Evolutionary conservation across 2,797 vertebrate genomes (phyloP).

Genomic region (Sciaenops ocellatus): DNA sequence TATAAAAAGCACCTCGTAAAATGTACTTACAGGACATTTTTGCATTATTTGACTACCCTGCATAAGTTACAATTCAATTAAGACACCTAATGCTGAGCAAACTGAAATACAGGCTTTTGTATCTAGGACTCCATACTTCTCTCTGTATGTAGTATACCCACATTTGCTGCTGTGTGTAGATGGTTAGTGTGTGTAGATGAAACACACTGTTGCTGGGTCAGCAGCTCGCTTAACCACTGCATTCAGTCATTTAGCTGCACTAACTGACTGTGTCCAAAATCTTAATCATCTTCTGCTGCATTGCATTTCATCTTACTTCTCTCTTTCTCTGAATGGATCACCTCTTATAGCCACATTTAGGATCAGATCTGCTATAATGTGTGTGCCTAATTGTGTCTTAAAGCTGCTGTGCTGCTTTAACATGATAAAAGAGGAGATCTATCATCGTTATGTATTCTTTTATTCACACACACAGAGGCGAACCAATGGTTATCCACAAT

Average conservation of each 20-base stretch:
- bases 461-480: conserved; percentile 6
- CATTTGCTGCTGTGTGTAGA: conserved; percentile 56
- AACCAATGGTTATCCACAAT: conserved; percentile 53
- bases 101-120: conserved; percentile 26
- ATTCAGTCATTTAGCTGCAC: conserved; percentile 57
- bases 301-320: conserved; percentile 25
- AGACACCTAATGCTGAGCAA: conserved; percentile 5
- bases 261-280: conserved; percentile 55
- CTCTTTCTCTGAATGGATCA: conserved; percentile 26
- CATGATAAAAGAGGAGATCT: conserved; percentile 33
- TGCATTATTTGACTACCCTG: neutral
- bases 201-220: conserved; percentile 67
- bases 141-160: conserved; percentile 25
- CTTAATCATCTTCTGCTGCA: conserved; percentile 51
- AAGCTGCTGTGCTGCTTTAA: conserved; percentile 6
- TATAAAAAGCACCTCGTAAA: neutral
- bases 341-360: conserved; percentile 10
- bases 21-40: neutral
- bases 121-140: conserved; percentile 7
- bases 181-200: conserved; percentile 59
- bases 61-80: conserved; percentile 7
- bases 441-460: conserved; percentile 18
- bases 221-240: conserved; percentile 56
- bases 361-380: conserved; percentile 15
- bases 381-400: conserved; percentile 16